Percentiles rank a stretch among this genome's conserved stretches.
These are phyloP conservation scores for Plestiodon gilberti DNA, from an alignment of 2,113 vertebrate genomes.

Conservation along the genomic window DNA sequence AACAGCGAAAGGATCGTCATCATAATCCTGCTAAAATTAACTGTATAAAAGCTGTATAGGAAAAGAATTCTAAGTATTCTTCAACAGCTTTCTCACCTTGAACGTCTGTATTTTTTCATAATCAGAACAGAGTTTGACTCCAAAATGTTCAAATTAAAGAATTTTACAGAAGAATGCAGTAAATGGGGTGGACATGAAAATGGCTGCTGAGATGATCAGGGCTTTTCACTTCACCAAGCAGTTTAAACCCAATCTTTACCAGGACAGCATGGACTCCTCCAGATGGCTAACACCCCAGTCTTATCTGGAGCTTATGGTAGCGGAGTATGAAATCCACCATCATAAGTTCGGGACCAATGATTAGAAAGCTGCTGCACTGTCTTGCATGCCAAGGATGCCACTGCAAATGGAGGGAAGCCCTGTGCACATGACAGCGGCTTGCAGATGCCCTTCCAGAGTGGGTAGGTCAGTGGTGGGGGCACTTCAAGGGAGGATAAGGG, in stretches of 20 bases:
- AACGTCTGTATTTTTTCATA: not conserved
- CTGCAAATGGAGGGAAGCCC: not conserved
- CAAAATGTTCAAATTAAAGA: constrained; percentile 31
- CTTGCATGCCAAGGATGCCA: not conserved
- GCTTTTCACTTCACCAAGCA: constrained; percentile 65
- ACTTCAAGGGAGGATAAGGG: too few relatives aligned
- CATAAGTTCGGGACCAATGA: too few relatives aligned
- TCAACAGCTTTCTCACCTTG: constrained; percentile 31
- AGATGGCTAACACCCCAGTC: constrained; percentile 59
- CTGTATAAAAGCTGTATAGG: constrained; percentile 20
- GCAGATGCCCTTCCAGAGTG: not conserved
- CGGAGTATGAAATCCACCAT: too few relatives aligned
- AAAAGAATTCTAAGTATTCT: constrained; percentile 10
- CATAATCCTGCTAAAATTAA: too few relatives aligned
- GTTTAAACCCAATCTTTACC: constrained; percentile 51
- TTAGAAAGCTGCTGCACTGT: not conserved
- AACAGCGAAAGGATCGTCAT: not conserved
- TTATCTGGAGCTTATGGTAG: too few relatives aligned
- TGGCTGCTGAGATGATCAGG: constrained; percentile 62
- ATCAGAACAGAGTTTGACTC: not conserved
- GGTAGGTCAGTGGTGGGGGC: too few relatives aligned
- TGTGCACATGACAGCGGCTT: too few relatives aligned
- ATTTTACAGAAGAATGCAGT: constrained; percentile 50
- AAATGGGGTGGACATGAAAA: constrained; percentile 56
- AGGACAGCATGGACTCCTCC: constrained; percentile 55